Percentiles rank a stretch among this genome's conserved stretches.
Evolutionary conservation across 2,797 vertebrate species (phyloP).

Genomic region (Eidolon dupreanum): DNA sequence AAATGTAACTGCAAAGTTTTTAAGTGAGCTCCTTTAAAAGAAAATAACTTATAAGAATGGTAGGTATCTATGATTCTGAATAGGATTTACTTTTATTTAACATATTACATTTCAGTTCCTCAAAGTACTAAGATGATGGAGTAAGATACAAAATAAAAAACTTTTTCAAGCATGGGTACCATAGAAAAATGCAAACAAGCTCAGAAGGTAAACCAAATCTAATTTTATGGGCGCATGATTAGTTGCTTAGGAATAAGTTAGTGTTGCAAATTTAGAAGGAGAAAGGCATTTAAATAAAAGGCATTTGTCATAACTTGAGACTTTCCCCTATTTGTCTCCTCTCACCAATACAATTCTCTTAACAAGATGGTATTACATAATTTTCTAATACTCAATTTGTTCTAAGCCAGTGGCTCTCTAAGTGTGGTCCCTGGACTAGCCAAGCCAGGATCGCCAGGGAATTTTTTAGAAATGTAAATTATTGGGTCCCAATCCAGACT

Average conservation of each 20-base stretch:
- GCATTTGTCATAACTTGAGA: not conserved
- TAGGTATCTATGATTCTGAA: conserved; percentile 50
- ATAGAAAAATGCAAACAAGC: conserved; percentile 73
- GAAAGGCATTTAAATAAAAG: conserved; percentile 35
- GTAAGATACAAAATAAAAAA: conserved; percentile 64
- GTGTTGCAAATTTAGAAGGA: conserved; percentile 36
- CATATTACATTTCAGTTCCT: conserved; percentile 45
- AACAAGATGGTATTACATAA: not conserved
- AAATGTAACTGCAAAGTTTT: not conserved
- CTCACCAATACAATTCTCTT: conserved; percentile 2
- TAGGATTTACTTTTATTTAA: conserved; percentile 64
- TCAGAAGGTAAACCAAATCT: conserved; percentile 75
- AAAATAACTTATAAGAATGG: conserved; percentile 34
- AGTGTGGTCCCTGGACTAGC: conserved; percentile 13
- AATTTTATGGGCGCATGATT: conserved; percentile 60
- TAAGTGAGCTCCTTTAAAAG: conserved; percentile 44
- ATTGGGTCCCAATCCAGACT: not conserved
- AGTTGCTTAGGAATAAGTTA: conserved; percentile 73
- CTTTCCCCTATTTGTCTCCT: not conserved
- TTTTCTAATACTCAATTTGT: conserved; percentile 8
- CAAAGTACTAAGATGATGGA: conserved; percentile 66
- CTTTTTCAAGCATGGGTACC: conserved; percentile 55
- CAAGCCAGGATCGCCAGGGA: not conserved
- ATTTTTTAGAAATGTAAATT: conserved; percentile 54
- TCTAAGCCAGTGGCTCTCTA: not conserved